Percentiles rank a stretch among this genome's conserved stretches.
Conservation (phyloP, 2,113 vertebrate species). For the Climacteris rufus region DNA sequence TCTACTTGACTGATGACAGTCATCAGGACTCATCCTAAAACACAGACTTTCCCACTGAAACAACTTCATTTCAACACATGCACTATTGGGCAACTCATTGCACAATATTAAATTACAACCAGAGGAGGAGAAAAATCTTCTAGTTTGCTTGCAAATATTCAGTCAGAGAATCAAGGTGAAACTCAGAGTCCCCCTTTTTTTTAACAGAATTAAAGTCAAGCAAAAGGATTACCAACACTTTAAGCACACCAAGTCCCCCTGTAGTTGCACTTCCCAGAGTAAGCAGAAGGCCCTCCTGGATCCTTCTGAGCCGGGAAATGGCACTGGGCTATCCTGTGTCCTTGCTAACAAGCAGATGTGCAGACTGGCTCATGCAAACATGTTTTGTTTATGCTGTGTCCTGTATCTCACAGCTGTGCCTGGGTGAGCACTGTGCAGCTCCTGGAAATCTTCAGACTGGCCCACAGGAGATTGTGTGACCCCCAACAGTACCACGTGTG, state of each 20-base stretch:
- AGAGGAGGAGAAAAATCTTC: not conserved
- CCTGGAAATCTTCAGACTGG: not conserved
- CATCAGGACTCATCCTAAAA: not conserved
- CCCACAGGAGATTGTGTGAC: accelerated
- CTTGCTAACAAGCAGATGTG: not conserved
- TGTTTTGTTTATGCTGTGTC: not conserved
- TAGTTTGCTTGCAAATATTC: not conserved
- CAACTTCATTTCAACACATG: slow-evolving; percentile 3
- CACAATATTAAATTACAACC: slow-evolving; percentile 36
- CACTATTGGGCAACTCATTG: slow-evolving; percentile 13
- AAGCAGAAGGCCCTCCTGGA: not conserved
- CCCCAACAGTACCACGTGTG: not conserved
- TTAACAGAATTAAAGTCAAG: not conserved
- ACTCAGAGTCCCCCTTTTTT: not conserved
- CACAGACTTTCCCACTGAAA: not conserved
- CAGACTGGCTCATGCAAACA: not conserved
- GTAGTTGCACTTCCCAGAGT: not conserved
- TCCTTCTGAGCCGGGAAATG: not conserved
- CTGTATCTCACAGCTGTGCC: not conserved
- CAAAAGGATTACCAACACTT: not conserved
- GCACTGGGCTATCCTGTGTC: not conserved
- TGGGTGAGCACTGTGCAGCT: not conserved
- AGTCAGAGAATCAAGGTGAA: not conserved
- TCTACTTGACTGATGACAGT: not conserved
- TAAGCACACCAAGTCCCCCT: not conserved